Evolutionary conservation across 2,797 vertebrate genomes (phyloP).

Genomic region (Pelobates cultripes): DNA sequence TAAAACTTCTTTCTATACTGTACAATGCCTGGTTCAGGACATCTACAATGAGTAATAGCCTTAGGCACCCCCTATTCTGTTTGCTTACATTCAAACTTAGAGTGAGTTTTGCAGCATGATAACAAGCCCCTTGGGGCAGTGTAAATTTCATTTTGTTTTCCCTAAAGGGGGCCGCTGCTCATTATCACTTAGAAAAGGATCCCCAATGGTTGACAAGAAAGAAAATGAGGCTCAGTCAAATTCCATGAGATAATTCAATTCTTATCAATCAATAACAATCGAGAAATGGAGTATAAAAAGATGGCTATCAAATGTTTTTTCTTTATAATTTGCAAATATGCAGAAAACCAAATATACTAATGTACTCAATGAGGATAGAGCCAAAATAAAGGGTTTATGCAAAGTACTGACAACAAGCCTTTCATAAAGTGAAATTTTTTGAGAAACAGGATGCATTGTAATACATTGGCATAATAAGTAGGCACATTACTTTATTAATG

Average conservation of each 20-base stretch:
- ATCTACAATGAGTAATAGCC: slow-evolving; percentile 53
- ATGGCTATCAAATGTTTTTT: background rate
- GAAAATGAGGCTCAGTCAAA: slow-evolving; percentile 52
- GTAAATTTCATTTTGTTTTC: slow-evolving; percentile 49
- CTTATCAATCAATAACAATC: slow-evolving; percentile 51
- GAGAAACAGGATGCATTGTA: too few species aligned
- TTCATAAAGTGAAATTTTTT: too few species aligned
- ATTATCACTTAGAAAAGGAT: slow-evolving; percentile 55
- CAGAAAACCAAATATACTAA: too few species aligned
- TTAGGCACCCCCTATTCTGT: slow-evolving; percentile 51
- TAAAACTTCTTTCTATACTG: slow-evolving; percentile 34
- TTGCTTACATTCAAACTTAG: slow-evolving; percentile 55
- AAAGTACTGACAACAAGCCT: too few species aligned
- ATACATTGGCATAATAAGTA: too few species aligned
- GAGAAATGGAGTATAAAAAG: slow-evolving; percentile 34
- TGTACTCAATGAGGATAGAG: too few species aligned
- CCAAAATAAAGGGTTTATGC: too few species aligned
- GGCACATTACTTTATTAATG: too few species aligned
- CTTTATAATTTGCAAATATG: background rate
- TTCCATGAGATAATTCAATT: slow-evolving; percentile 53
- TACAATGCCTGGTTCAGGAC: slow-evolving; percentile 42
- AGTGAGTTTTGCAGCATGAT: slow-evolving; percentile 52
- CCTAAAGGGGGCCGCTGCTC: slow-evolving; percentile 48
- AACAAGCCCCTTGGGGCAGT: slow-evolving; percentile 54
- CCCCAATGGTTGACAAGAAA: slow-evolving; percentile 48